These are phyloP conservation scores for Pelusios castaneus DNA, from an alignment of 2,113 vertebrate species.

Conservation along the genomic window DNA sequence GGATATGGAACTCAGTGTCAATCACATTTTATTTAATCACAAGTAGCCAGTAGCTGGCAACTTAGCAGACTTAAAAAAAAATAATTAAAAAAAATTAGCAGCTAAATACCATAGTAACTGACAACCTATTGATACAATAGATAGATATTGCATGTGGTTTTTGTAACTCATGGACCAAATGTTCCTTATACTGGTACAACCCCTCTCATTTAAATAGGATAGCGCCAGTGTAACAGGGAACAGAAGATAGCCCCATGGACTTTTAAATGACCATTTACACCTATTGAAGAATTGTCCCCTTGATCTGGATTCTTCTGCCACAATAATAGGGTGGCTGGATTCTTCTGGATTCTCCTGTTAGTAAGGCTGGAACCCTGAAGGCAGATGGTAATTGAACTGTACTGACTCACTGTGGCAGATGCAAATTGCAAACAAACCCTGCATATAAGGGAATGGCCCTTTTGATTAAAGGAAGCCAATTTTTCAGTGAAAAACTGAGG, in stretches of 20 bases:
- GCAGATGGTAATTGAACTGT: neutral
- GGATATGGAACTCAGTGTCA: neutral
- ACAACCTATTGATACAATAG: neutral
- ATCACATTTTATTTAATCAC: neutral
- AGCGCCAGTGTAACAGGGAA: neutral
- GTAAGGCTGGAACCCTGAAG: accelerated
- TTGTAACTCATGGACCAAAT: neutral
- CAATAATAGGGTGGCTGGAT: neutral
- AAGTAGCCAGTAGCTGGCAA: neutral
- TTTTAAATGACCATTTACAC: neutral
- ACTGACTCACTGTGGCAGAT: neutral
- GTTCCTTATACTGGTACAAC: neutral
- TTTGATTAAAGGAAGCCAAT: neutral
- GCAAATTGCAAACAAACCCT: neutral
- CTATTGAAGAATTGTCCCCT: neutral
- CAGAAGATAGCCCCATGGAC: neutral
- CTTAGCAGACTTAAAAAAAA: neutral
- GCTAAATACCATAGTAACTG: neutral
- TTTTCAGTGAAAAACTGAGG: neutral
- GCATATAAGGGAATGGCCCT: neutral
- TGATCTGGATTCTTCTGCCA: neutral
- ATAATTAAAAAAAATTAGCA: neutral
- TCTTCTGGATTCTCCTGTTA: neutral
- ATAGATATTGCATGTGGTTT: neutral
- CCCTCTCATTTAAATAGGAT: neutral